phyloP scores from a whole-genome alignment of 2,888 invertebrate genomes.

The Flexamia atlantica region DNA sequence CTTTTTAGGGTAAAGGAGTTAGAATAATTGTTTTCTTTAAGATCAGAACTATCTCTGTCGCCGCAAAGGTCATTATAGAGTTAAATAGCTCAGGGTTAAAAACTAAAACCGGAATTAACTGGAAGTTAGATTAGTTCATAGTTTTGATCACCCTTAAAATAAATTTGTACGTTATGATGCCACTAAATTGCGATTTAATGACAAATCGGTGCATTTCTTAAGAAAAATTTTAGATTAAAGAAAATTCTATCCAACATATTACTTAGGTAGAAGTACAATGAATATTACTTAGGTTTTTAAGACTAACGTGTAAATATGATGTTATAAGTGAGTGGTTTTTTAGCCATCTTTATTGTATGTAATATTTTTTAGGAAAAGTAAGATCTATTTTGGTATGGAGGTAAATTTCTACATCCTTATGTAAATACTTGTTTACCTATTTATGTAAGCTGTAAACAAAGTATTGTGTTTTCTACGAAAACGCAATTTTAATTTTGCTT shows the following conservation, averaged over 20 bases:
- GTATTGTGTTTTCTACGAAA: background rate
- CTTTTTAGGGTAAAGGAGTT: background rate
- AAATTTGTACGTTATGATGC: background rate
- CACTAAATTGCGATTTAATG: background rate
- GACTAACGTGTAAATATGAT: slow-evolving; percentile 20
- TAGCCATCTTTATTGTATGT: slow-evolving; percentile 40
- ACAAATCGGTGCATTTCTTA: background rate
- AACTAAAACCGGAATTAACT: no score
- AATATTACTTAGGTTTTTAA: no score
- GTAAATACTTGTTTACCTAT: slow-evolving; percentile 52
- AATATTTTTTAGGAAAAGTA: slow-evolving; percentile 45
- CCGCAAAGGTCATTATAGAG: no score
- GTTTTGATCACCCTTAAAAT: background rate
- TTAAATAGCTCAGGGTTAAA: no score
- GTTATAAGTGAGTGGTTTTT: slow-evolving; percentile 44
- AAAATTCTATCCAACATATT: slow-evolving; percentile 6
- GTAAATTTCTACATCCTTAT: slow-evolving; percentile 44
- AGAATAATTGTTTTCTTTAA: background rate
- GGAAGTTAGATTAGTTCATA: background rate
- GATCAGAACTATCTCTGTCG: no score
- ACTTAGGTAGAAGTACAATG: no score
- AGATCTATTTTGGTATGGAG: slow-evolving; percentile 54
- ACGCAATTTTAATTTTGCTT: background rate
- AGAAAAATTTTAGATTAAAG: background rate
- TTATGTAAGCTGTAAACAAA: background rate